phyloP scores from a whole-genome alignment of 1,140 invertebrate genomes.

The Atopsyche davidsoni region DNA sequence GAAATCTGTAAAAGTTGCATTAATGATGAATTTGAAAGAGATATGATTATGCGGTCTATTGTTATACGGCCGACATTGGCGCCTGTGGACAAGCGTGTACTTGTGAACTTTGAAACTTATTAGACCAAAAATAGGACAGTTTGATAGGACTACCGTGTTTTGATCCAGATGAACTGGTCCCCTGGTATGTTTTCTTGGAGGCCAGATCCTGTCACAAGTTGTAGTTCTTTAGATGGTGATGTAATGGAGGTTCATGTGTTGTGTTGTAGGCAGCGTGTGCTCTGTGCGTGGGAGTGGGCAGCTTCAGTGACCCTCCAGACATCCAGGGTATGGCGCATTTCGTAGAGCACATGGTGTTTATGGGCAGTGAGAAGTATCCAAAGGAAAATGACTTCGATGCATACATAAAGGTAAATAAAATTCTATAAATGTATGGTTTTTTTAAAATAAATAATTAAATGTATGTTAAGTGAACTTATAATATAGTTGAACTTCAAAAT shows the following conservation, averaged over 20 bases:
- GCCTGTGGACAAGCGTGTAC: too few species aligned
- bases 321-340: slow-evolving; percentile 90
- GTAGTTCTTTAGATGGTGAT: too few species aligned
- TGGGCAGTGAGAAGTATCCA: slow-evolving; percentile 84
- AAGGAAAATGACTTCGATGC: slow-evolving; percentile 81
- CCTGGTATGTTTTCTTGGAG: too few species aligned
- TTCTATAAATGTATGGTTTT: background rate
- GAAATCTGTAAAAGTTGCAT: too few species aligned
- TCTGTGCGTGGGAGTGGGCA: slow-evolving; percentile 63
- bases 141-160: too few species aligned
- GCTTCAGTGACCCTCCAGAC: slow-evolving; percentile 58
- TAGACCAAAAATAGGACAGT: too few species aligned
- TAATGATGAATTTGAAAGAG: too few species aligned
- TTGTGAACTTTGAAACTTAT: too few species aligned
- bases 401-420: slow-evolving; percentile 55
- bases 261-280: slow-evolving; percentile 60
- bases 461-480: background rate
- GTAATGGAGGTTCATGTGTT: background rate
- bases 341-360: slow-evolving; percentile 94
- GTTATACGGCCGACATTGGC: too few species aligned
- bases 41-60: too few species aligned
- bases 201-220: too few species aligned
- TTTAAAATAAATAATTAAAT: background rate
- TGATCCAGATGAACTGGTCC: too few species aligned
- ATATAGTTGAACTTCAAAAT: background rate